phyloP scores from a whole-genome alignment of 2,113 vertebrate species.

The Plectropomus leopardus region DNA sequence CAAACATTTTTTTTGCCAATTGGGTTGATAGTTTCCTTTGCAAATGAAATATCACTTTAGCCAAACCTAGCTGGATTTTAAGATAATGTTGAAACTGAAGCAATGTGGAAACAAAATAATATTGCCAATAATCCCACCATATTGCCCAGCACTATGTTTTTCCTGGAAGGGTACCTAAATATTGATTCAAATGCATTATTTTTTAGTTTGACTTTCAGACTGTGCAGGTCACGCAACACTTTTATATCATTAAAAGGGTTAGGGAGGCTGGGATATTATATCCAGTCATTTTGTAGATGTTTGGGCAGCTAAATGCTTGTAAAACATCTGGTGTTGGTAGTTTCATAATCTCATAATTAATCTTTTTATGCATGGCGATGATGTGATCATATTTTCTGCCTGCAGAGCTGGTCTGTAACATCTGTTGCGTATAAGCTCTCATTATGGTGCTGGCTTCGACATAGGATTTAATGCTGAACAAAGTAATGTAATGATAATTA shows the following conservation, averaged over 20 bases:
- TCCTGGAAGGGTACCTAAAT: not conserved
- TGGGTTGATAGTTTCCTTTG: too few species aligned
- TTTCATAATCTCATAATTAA: slow-evolving; percentile 6
- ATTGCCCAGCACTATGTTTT: too few species aligned
- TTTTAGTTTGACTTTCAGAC: not conserved
- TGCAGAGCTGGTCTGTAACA: slow-evolving; percentile 5
- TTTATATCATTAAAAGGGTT: not conserved
- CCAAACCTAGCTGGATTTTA: not conserved
- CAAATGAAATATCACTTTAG: not conserved
- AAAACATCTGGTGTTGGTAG: slow-evolving; percentile 2
- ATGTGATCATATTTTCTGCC: not conserved
- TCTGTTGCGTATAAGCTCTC: not conserved
- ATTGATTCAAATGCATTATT: not conserved
- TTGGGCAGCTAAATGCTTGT: not conserved
- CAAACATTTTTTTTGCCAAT: too few species aligned
- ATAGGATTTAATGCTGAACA: not conserved
- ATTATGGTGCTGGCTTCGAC: not conserved
- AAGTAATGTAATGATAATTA: not conserved
- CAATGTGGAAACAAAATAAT: not conserved
- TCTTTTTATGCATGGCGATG: slow-evolving; percentile 13
- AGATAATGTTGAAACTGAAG: not conserved
- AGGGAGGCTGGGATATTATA: not conserved
- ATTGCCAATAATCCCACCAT: too few species aligned
- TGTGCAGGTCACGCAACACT: too few species aligned
- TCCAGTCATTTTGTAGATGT: not conserved